These are phyloP conservation scores for Sceloporus undulatus DNA, from an alignment of 2,113 vertebrate genomes.

Conservation along the genomic window DNA sequence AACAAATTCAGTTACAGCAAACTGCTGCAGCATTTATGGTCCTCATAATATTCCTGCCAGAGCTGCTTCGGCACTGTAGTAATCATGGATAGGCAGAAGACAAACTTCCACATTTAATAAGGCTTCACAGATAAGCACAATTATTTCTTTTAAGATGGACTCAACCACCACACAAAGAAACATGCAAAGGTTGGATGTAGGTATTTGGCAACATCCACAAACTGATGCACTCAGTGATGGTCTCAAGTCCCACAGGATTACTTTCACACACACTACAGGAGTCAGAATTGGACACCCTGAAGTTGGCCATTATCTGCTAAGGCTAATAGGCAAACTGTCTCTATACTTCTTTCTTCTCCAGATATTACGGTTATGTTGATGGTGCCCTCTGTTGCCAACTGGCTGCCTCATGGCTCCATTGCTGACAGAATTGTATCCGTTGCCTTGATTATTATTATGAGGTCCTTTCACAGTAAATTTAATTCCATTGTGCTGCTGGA, in stretches of 20 bases:
- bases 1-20: slow-evolving; percentile 58
- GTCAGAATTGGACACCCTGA: slow-evolving; percentile 54
- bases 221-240: slow-evolving; percentile 77
- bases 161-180: slow-evolving; percentile 79
- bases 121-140: slow-evolving; percentile 89
- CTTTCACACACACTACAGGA: slow-evolving; percentile 66
- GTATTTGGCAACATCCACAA: slow-evolving; percentile 73
- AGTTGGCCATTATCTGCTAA: slow-evolving; percentile 89
- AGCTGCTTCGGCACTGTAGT: slow-evolving; percentile 69
- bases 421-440: slow-evolving; percentile 79
- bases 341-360: slow-evolving; percentile 93
- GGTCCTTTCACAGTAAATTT: slow-evolving; percentile 92
- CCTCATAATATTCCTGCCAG: slow-evolving; percentile 67
- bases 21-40: slow-evolving; percentile 58
- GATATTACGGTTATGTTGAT: slow-evolving; percentile 91
- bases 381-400: slow-evolving; percentile 84
- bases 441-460: slow-evolving; percentile 81
- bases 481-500: slow-evolving; percentile 83
- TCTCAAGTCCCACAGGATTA: slow-evolving; percentile 71
- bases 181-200: slow-evolving; percentile 84
- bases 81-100: slow-evolving; percentile 72
- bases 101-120: slow-evolving; percentile 82
- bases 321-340: slow-evolving; percentile 92
- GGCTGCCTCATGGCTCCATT: slow-evolving; percentile 79
- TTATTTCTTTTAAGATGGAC: slow-evolving; percentile 81